Base-by-base conservation (phyloP, 2,888 invertebrate genomes). In the Drosophila limbata region DNA sequence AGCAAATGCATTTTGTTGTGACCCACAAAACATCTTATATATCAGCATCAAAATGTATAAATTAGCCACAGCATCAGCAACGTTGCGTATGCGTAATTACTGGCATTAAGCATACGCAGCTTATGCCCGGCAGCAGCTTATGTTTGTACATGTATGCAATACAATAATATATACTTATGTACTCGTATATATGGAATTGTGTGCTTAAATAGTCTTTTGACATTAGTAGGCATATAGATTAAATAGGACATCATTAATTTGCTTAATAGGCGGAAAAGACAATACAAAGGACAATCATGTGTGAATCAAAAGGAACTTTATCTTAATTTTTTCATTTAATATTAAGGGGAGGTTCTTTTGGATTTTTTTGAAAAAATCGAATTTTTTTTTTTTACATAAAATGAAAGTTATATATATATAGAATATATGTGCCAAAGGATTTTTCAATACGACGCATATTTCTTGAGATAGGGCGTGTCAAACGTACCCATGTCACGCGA, bases 81-180 rank as follows among this genome's bases (percentile, higher is more conserved):
- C 63, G 62, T 25, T 56, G 82, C 88, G 88, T 82, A 89, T 85
- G 88, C 80, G 77, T 77, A 84, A 84, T 84, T 56, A 65, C 45
- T 47, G 66, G 31, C 65, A 85, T 82, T 79, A 77, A 71, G 77
- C 50, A 85, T 84, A 85, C 83, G 74, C 77, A 66, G 40, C 65
- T 25, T 70, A 42, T 51, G 64, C n/a, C 57, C 63, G 40, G 56
- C 55, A 31, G 50, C 55, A 35, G 25, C 47, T 25, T 35, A 13
- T 37, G 33, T n/a, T 13, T 25, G 21, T 44, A 21, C 4, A 28
- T 28, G 8, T 45, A 2, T 44, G n/a, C n/a, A 13, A 13, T 48
- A 53, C 31, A 31, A 8, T 33, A 1, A 19, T 31, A 45, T 19
- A 19, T 21, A 37, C 25, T 1, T 31, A 11, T 39, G 10, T 28